Percentiles rank a stretch among this genome's conserved stretches.
Conservation (phyloP, 2,113 vertebrate genomes). For the Heloderma charlesbogerti region DNA sequence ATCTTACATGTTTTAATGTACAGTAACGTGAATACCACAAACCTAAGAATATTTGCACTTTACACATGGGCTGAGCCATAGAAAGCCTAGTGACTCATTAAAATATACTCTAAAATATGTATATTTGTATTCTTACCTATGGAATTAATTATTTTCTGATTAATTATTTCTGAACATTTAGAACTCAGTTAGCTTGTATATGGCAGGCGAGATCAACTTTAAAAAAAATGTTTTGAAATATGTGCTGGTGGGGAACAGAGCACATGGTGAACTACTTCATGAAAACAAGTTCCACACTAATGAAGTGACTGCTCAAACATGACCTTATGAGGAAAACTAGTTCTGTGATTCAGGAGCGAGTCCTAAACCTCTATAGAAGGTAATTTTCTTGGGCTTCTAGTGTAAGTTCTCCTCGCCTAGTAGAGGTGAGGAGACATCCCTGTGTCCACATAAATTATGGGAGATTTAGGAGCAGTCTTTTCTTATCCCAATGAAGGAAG, state of each 20-base stretch:
- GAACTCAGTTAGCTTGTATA: not conserved
- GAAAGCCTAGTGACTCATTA: not conserved
- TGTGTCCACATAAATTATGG: too few species aligned
- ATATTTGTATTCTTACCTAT: not conserved
- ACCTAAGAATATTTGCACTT: not conserved
- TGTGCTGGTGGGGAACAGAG: not conserved
- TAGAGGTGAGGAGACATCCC: not conserved
- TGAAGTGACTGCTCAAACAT: not conserved
- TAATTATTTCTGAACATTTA: conserved; percentile 8
- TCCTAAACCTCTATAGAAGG: not conserved
- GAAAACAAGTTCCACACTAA: not conserved
- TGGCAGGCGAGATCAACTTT: not conserved
- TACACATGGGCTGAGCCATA: not conserved
- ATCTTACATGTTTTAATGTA: conserved; percentile 13
- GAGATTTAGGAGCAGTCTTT: not conserved
- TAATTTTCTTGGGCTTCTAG: not conserved
- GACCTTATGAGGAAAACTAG: not conserved
- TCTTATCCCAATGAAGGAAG: too few species aligned
- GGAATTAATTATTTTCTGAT: not conserved
- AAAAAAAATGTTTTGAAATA: not conserved
- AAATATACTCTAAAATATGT: conserved; percentile 2
- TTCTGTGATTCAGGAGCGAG: not conserved
- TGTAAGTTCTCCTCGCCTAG: not conserved
- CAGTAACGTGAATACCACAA: conserved; percentile 9
- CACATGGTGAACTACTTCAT: not conserved